Base-by-base conservation (phyloP, 2,888 invertebrate genomes). In the Notocelia uddmanniana region DNA sequence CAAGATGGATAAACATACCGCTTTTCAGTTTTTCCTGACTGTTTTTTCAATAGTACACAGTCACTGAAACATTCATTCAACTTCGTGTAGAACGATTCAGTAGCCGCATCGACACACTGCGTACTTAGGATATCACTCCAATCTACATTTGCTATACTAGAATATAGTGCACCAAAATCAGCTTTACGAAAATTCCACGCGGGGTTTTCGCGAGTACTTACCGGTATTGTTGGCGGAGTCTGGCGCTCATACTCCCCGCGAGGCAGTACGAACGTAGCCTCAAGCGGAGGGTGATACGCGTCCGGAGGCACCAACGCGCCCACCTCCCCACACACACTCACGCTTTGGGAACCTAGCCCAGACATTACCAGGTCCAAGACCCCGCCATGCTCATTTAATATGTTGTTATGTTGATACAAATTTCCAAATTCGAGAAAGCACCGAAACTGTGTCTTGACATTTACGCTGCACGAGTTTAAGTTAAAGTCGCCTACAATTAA, bases 391-490 rank as follows among this genome's bases (percentile, higher is more conserved):
- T 34, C 5, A 57, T 34, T 57, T 18, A 9, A 18, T 57, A 57
- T 18, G 1, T 3, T 57, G 18, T 31, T 57, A 11, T 57, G 57
- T 18, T 57, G 57, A 3, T 57, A 10, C 18, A 57, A 57, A 18
- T 57, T 8, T 2, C 57, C n/a, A n/a, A 55, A 55, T 31, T 13
- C 8, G 6, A 55, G 13, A 55, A 55, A 55, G 5, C 5, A 5
- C 6, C 15, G n/a, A 19, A 58, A 58, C 11, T 58, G 34, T 2
- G 15, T 18, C 10, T 19, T 9, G 9, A 58, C 37, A 1, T 11
- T 5, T 3, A 37, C 21, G 18, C 59, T 59, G 21, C 59, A 59
- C 0, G 59, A 58, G 52, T 71, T 71, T 19, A 71, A 54, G 57
- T 70, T 70, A 34, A 70, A 63, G 8, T 31, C 31, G 0, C 31